These are phyloP conservation scores for Tubulanus polymorphus DNA, from an alignment of 2,888 invertebrate species.

Conservation along the genomic window DNA sequence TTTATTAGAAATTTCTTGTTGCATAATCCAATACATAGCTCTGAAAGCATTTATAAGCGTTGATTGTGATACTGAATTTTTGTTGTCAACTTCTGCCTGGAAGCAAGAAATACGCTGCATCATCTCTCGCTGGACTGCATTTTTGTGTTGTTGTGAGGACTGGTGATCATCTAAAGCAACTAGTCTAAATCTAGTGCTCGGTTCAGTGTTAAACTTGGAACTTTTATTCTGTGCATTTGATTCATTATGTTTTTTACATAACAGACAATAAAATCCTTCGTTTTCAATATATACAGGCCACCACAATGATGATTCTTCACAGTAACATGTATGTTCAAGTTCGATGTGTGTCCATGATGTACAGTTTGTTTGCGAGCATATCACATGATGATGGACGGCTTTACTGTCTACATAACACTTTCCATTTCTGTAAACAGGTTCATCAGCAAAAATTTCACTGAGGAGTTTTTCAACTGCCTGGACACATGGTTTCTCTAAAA, in stretches of 20 bases:
- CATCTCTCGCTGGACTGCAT: neutral
- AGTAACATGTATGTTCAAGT: no score
- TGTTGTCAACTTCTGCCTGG: neutral
- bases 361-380: no score
- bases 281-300: conserved; percentile 2
- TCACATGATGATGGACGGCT: no score
- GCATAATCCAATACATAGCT: neutral
- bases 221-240: neutral
- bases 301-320: no score
- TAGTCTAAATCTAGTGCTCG: neutral
- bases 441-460: no score
- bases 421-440: no score
- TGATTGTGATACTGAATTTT: neutral
- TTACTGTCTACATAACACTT: no score
- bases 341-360: no score
- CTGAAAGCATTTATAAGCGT: neutral
- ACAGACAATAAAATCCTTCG: neutral
- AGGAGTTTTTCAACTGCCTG: no score
- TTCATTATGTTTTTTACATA: conserved; percentile 1
- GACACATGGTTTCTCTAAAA: no score
- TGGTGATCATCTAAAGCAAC: neutral
- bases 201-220: neutral
- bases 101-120: neutral
- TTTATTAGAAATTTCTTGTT: neutral
- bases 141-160: neutral